These are phyloP conservation scores for Parauchenoglanis ngamensis DNA, from an alignment of 2,797 vertebrate genomes.

Conservation along the genomic window DNA sequence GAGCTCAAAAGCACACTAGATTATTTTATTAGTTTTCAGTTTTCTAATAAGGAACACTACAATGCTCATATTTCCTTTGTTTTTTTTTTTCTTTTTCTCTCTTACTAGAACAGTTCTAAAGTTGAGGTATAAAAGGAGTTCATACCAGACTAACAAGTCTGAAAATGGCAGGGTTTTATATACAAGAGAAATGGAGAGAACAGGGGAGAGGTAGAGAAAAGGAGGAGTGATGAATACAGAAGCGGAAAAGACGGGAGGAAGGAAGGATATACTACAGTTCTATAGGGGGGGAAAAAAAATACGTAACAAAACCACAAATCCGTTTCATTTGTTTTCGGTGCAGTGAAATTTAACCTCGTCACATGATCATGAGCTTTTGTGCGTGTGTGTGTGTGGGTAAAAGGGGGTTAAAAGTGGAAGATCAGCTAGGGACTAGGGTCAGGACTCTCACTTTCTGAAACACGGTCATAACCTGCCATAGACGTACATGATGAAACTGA, in stretches of 20 bases:
- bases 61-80: constrained; percentile 80
- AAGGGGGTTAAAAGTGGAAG: not conserved
- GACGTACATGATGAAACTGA: too few relatives aligned
- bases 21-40: constrained; percentile 80
- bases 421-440: not conserved
- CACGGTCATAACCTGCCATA: not conserved
- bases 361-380: not conserved
- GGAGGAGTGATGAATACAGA: constrained; percentile 75
- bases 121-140: constrained; percentile 89
- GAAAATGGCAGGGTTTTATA: constrained; percentile 83
- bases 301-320: constrained; percentile 56
- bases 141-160: constrained; percentile 81
- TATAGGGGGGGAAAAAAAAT: constrained; percentile 63
- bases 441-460: not conserved
- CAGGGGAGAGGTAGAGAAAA: constrained; percentile 79
- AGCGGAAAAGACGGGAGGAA: constrained; percentile 62
- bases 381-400: not conserved
- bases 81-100: constrained; percentile 78
- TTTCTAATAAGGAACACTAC: constrained; percentile 87
- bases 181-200: constrained; percentile 82
- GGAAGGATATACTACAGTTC: constrained; percentile 77
- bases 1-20: constrained; percentile 80
- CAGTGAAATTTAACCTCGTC: constrained; percentile 63
- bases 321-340: constrained; percentile 63
- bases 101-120: constrained; percentile 88